Percentiles rank a stretch among this genome's conserved stretches.
Conservation (phyloP, 2,113 vertebrate genomes). For the Agapornis roseicollis region DNA sequence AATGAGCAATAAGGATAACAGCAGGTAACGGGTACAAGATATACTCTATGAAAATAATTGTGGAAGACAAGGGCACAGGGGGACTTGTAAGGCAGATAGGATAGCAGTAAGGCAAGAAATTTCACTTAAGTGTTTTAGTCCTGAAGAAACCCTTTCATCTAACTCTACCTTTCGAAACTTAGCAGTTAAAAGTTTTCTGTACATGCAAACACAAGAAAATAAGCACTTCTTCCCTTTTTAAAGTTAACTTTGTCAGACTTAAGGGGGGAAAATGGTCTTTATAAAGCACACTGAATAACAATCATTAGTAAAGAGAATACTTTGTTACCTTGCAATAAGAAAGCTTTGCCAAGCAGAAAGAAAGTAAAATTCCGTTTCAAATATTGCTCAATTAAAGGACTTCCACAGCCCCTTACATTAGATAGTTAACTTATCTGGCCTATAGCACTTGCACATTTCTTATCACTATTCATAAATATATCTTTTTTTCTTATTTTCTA, state of each 20-base stretch:
- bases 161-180: not conserved
- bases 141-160: not conserved
- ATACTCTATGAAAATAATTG: not conserved
- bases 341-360: not conserved
- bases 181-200: not conserved
- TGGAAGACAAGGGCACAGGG: not conserved
- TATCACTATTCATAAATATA: not conserved
- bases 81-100: not conserved
- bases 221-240: not conserved
- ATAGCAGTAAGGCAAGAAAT: not conserved
- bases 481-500: conserved; percentile 15
- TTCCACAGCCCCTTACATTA: not conserved
- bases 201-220: not conserved
- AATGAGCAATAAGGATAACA: not conserved
- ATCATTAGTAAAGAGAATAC: not conserved
- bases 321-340: not conserved
- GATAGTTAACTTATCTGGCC: not conserved
- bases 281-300: not conserved
- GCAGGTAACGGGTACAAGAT: not conserved
- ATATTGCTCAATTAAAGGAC: not conserved
- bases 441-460: not conserved
- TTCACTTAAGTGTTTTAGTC: not conserved
- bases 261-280: not conserved
- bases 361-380: not conserved
- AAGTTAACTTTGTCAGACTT: not conserved